Percentiles rank a stretch among this genome's conserved stretches.
Evolutionary conservation across 2,113 vertebrate species (phyloP).

Genomic region (Chionis minor): DNA sequence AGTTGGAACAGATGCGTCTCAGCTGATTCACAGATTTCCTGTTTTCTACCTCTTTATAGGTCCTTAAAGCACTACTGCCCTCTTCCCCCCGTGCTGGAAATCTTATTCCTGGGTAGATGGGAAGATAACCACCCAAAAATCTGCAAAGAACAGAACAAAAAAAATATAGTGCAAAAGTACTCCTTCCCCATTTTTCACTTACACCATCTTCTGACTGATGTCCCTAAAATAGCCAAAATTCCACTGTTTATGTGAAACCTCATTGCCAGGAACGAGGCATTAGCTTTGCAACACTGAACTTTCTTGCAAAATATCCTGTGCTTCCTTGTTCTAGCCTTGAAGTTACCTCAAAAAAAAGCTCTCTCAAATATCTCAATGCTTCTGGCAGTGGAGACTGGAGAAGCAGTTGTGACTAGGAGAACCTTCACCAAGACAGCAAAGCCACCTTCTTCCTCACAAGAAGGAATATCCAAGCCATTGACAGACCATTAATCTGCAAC

Average conservation of each 20-base stretch:
- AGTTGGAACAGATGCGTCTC: background rate
- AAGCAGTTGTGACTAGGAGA: background rate
- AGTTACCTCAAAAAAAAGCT: background rate
- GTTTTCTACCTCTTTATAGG: background rate
- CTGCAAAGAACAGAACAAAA: background rate
- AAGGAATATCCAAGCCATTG: background rate
- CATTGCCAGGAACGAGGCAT: background rate
- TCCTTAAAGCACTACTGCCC: background rate
- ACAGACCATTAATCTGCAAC: background rate
- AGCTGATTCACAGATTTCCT: background rate
- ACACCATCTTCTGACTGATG: background rate
- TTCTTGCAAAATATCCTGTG: background rate
- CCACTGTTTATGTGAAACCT: background rate
- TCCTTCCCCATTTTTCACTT: constrained; percentile 18
- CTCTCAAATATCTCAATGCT: background rate
- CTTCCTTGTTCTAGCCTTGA: background rate
- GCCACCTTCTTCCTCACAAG: background rate
- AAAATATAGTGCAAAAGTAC: background rate
- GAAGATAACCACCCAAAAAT: background rate
- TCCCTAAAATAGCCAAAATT: background rate
- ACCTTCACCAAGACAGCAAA: background rate
- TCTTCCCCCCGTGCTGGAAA: background rate
- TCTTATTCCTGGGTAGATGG: background rate
- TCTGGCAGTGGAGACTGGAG: background rate
- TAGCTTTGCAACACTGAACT: background rate